Base-by-base conservation (phyloP, 2,797 vertebrate species). In the Halcyon chelicuti region DNA sequence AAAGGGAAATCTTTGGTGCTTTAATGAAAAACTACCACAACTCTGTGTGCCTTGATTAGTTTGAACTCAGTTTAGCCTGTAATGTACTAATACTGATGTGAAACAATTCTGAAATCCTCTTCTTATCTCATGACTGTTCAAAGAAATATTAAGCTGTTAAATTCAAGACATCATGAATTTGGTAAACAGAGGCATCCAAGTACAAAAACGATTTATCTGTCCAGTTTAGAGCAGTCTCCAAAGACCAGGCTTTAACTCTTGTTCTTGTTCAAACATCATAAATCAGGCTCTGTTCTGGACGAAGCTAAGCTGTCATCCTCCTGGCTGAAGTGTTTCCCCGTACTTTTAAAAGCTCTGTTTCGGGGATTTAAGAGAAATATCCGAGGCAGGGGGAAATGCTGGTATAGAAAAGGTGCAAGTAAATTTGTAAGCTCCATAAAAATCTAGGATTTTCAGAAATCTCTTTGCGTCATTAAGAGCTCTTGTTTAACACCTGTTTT, bases 111-210 rank as follows among this genome's bases (percentile, higher is more conserved):
- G 31, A 90, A 77, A 72, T 77, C 7, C 9, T 86, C 39, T 58
- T 66, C 42, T 71, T 77, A 35, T 31, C 19, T 88, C 44, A 20
- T 42, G 35, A 19, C 66, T 78, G 16, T 81, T 80, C 46, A 75
- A 86, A 77, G 31, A 83, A 83, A 71, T 80, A 88, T 37, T 63
- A 76, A 66, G 35, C 70, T 67, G 23, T 68, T 86, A 63, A 80
- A 80, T 33, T 74, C 52, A 60, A 57, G 37, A 23, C 46, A 37
- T 44, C 1, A 44, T 16, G 25, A 77, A 86, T 86, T 76, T 90
- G 15, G 15, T 82, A 67, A 95, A 83, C 49, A 49, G 65, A 84
- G 75, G 4, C 46, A 49, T 65, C 14, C 40, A 51, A 63, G 8
- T 17, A 46, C 46, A 84, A 72, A 86, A 67, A 49, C 49, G 0